Percentiles rank a stretch among this genome's conserved stretches.
These are phyloP conservation scores for Lordiphosa mommai DNA, from an alignment of 1,140 invertebrate species.

Conservation along the genomic window DNA sequence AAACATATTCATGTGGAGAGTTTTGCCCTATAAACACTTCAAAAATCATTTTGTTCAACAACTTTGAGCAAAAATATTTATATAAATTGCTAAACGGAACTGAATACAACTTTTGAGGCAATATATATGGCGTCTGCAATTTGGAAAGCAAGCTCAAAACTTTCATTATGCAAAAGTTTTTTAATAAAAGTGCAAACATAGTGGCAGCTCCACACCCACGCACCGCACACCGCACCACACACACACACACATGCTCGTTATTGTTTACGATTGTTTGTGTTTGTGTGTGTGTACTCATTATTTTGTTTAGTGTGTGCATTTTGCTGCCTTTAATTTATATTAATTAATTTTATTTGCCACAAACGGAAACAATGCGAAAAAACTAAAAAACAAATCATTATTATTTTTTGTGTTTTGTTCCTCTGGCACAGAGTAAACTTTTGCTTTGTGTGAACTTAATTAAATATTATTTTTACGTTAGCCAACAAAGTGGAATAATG, in stretches of 20 bases:
- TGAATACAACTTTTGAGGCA: conserved; percentile 38
- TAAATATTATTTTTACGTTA: conserved; percentile 6
- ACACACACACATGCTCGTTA: neutral
- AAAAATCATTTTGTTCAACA: conserved; percentile 41
- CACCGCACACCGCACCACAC: conserved; percentile 4
- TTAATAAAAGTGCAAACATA: conserved; percentile 71
- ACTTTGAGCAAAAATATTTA: conserved; percentile 52
- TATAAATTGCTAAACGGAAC: conserved; percentile 51
- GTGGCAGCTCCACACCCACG: conserved; percentile 21
- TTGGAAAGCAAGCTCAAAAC: conserved; percentile 56
- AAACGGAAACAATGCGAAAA: conserved; percentile 14
- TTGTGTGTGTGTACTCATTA: conserved; percentile 8
- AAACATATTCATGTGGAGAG: conserved; percentile 19
- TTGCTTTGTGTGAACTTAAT: conserved; percentile 9
- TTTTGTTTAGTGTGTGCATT: conserved; percentile 12
- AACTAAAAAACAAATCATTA: conserved; percentile 18
- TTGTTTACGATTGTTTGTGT: neutral
- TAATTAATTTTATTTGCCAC: conserved; percentile 49
- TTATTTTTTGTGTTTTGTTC: neutral
- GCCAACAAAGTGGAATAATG: neutral
- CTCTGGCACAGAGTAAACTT: neutral
- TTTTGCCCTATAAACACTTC: conserved; percentile 17
- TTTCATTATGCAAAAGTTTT: conserved; percentile 77
- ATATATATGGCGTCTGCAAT: conserved; percentile 60
- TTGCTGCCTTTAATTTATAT: conserved; percentile 40